These are phyloP conservation scores for Syrista parreyssii DNA, from an alignment of 2,888 invertebrate species.

Conservation along the genomic window DNA sequence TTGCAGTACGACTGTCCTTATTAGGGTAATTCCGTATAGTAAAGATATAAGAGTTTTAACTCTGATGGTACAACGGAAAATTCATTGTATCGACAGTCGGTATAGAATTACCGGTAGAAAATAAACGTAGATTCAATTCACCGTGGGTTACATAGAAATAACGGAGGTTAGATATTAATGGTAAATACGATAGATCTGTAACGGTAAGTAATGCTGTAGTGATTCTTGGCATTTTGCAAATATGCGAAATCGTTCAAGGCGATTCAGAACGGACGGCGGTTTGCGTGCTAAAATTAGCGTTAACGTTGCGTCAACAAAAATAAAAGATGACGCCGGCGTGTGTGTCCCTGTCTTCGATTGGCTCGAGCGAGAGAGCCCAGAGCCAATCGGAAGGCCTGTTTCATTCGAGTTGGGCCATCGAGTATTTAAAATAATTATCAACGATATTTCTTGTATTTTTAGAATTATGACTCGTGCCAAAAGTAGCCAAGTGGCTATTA, in stretches of 20 bases:
- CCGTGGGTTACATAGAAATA: background rate
- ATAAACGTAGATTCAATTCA: background rate
- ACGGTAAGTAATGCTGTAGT: background rate
- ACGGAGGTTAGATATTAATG: background rate
- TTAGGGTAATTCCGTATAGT: background rate
- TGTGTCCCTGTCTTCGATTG: conserved; percentile 43
- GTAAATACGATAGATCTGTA: background rate
- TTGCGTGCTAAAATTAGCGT: conserved; percentile 46
- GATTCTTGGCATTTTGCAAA: conserved; percentile 4
- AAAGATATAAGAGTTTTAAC: background rate
- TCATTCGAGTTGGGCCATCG: conserved; percentile 13
- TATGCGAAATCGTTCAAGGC: conserved; percentile 12
- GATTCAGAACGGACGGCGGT: background rate
- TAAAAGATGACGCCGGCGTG: conserved; percentile 46
- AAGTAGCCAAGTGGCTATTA: background rate
- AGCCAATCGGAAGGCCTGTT: conserved; percentile 34
- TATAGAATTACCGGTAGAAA: background rate
- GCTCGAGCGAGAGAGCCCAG: conserved; percentile 24
- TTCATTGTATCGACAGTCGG: background rate
- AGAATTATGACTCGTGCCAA: conserved; percentile 1
- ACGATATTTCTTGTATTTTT: conserved; percentile 21
- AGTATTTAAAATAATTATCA: conserved; percentile 27
- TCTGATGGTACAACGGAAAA: background rate
- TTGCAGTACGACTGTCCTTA: background rate
- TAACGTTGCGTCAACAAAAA: conserved; percentile 48